Conservation (phyloP, 1,140 invertebrate species). For the Caerostris extrusa region DNA sequence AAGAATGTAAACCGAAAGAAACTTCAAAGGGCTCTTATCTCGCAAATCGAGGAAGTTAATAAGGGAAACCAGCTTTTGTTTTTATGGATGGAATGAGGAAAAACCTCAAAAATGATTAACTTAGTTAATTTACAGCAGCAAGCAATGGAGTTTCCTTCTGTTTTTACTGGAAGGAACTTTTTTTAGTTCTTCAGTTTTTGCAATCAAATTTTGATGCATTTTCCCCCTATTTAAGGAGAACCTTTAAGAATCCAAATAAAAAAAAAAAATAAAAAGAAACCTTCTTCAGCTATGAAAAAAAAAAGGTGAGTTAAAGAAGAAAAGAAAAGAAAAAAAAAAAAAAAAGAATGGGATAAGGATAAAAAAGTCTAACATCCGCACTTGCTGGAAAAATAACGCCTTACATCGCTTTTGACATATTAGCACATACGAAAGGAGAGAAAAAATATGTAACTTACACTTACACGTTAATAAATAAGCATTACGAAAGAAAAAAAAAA, state of each 20-base stretch:
- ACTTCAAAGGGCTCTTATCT: conserved; percentile 52
- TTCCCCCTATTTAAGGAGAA: conserved; percentile 8
- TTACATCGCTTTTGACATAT: conserved; percentile 20
- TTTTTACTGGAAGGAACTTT: not conserved
- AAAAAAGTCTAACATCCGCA: not conserved
- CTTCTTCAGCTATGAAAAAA: not conserved
- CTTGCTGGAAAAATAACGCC: conserved; percentile 38
- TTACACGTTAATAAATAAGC: conserved; percentile 59
- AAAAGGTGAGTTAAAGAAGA: not conserved
- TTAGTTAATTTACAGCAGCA: conserved; percentile 38
- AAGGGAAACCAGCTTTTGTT: conserved; percentile 41
- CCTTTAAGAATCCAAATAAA: not conserved
- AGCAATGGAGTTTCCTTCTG: not conserved
- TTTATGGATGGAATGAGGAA: not conserved
- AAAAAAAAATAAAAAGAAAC: not conserved
- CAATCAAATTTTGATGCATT: conserved; percentile 41
- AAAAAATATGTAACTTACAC: conserved; percentile 59
- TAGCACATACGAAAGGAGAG: conserved; percentile 25
- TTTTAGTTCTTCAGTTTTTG: not conserved
- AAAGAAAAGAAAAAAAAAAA: not conserved
- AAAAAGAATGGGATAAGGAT: not conserved
- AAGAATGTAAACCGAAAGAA: conserved; percentile 17
- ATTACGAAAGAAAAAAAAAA: conserved; percentile 1
- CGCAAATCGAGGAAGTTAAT: conserved; percentile 42
- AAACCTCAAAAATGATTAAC: conserved; percentile 56